Base-by-base conservation (phyloP, 2,113 vertebrate species). In the Takifugu flavidus region DNA sequence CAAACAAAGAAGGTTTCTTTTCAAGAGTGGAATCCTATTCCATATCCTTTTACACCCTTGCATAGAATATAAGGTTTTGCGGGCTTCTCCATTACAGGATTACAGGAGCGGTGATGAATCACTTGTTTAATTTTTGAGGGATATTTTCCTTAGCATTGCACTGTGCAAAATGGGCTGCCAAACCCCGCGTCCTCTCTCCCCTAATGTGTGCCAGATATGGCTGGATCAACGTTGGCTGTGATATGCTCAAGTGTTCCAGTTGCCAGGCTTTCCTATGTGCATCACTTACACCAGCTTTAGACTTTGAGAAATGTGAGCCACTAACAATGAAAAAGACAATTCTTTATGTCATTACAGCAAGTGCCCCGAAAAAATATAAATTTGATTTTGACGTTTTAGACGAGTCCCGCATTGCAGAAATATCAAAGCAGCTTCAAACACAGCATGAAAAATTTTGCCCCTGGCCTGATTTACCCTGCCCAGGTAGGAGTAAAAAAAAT, bases 361-460 rank as follows among this genome's bases (percentile, higher is more conserved):
- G 29, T 70, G 44, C 47, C 53, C 20, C 20, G 20, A 20, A 78
- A 55, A 14, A 65, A 26, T 3, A 0, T 11, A 39, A 1, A 39
- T 39, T 11, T 39, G 2, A 1, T 50, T 62, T 73, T 62, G 53
- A 77, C 34, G 11, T 39, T 39, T 39, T 79, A 98, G 96, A 98
- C 88, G 91, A 92, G 78, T 89, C 91, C 3, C 91, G 94, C 59
- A 92, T 95, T 47, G 68, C 65, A 57, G 95, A 95, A 83, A 88
- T 98, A 78, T 90, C 89, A 65, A 89, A 82, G 49, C 91, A 93
- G 10, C 89, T 98, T 79, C 90, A 92, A 72, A 91, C 91, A 0
- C 93, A 94, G 45, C 96, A 98, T 5, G 94, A 98, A 82, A 95
- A 96, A 71, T 98, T 96, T 87, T 98, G 96, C 68, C 95, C 96